Evolutionary conservation across 2,797 vertebrate species (phyloP), one percentile per base, ranked within the genome.

Genomic region (Decapterus maruadsi): DNA sequence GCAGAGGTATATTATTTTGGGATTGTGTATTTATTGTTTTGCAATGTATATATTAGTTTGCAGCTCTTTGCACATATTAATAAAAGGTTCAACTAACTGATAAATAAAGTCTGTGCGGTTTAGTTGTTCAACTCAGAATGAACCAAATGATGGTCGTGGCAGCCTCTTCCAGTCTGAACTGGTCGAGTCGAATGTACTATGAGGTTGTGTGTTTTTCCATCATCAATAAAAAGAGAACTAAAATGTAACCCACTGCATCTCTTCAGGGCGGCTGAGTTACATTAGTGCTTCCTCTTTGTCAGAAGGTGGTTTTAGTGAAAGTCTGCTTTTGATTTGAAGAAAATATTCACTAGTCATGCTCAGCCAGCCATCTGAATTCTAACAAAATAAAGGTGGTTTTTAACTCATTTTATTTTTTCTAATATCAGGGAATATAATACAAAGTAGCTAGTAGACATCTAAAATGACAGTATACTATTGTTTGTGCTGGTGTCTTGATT

Each of bases 1-100:
- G 92, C 93, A 96, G 91, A 95, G 90, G 90, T 94, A 84, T 87
- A 89, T 93, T 81, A 83, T 93, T 93, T 94, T 90, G 81, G 60
- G 61, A 90, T 85, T 82, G 82, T 90, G 88, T 94, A 91, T 95
- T 95, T 95, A 94, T 95, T 93, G 72, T 95, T 95, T 95, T 95
- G 91, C 92, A 92, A 87, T 95, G 96, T 98, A 95, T 93, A 96
- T 97, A 97, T 97, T 95, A 94, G 93, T 96, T 96, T 96, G 95
- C 97, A 95, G 95, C 92, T 95, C 92, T 95, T 96, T 97, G 97
- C 96, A 97, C 96, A 96, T 90, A 93, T 93, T 94, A 89, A 93
- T 87, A 91, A 91, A 93, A 89, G 83, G 89, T 93, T 93, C 84
- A 89, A 93, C 90, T 93, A 94, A 94, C 92, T 85, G 90, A 87